Evolutionary conservation across 1,140 invertebrate species (phyloP), one percentile per base, ranked within the genome.

Genomic region (Wasmannia auropunctata): DNA sequence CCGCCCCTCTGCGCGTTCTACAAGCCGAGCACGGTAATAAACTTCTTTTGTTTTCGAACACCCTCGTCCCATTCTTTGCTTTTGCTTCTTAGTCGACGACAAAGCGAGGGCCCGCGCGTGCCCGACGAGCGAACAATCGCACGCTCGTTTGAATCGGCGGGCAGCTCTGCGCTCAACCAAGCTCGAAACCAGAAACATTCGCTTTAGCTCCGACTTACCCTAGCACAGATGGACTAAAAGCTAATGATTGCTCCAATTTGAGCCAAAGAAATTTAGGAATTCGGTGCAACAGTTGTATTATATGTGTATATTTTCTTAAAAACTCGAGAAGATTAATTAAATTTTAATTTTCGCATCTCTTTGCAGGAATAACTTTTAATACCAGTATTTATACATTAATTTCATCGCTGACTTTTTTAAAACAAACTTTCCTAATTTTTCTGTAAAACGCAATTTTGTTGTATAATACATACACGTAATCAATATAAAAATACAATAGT

Each of bases 11-110:
- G 54, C 40, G 49, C 25, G 25, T 63, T 43, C 56, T 70, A 51
- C 25, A 16, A n/a, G 37, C 34, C 49, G 58, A 58, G 22, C 86
- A 28, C 60, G 77, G 81, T 89, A 92, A 93, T 92, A 91, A 93
- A 89, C 85, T 88, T 87, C 89, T 88, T 93, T 92, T 92, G 91
- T 93, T 88, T 91, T 90, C 86, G 85, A 85, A 79, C 86, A 85
- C 81, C 75, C 84, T 70, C 69, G 60, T 87, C 16, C 67, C 46
- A n/a, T 72, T 46, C 60, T 72, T 79, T 72, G 51, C 81, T 81
- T 79, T 85, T 70, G 58, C 28, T 86, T 37, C 56, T 84, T 88
- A 74, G 51, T 25, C 43, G 60, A 51, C 43, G 31, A 79, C 60
- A 65, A 79, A 79, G 46, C 43, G 60, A 51, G 75, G 40, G 22